phyloP scores from a whole-genome alignment of 2,888 invertebrate genomes.

The Meghimatium bilineatum region DNA sequence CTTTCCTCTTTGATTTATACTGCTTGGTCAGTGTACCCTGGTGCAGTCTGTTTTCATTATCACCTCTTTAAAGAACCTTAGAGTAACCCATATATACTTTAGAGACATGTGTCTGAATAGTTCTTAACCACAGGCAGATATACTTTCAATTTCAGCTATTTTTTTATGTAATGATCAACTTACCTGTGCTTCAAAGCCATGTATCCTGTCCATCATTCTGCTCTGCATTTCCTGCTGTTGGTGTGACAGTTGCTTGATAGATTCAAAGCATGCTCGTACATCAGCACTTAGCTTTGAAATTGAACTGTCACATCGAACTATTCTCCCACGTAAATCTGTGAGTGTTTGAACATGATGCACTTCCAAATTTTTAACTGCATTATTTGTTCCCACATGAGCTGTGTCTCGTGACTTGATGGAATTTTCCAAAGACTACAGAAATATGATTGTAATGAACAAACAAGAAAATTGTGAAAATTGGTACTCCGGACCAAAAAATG shows the following conservation, averaged over 20 bases:
- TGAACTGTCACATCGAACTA: conserved; percentile 75
- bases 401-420: conserved; percentile 67
- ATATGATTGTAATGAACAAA: not conserved
- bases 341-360: conserved; percentile 75
- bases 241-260: conserved; percentile 65
- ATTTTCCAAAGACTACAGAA: conserved; percentile 68
- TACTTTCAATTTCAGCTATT: too few species aligned
- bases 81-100: too few species aligned
- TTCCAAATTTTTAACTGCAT: conserved; percentile 74
- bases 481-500: too few species aligned
- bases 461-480: not conserved
- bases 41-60: too few species aligned
- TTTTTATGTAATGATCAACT: not conserved
- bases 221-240: conserved; percentile 67
- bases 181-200: conserved; percentile 72
- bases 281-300: conserved; percentile 72
- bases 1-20: too few species aligned
- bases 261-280: conserved; percentile 65
- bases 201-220: conserved; percentile 68
- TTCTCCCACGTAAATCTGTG: conserved; percentile 74
- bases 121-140: too few species aligned
- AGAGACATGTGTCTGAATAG: too few species aligned
- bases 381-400: conserved; percentile 66
- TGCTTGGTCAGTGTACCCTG: too few species aligned
- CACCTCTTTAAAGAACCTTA: too few species aligned